Evolutionary conservation across 2,797 vertebrate species (phyloP).

Genomic region (Lagocephalus sceleratus): DNA sequence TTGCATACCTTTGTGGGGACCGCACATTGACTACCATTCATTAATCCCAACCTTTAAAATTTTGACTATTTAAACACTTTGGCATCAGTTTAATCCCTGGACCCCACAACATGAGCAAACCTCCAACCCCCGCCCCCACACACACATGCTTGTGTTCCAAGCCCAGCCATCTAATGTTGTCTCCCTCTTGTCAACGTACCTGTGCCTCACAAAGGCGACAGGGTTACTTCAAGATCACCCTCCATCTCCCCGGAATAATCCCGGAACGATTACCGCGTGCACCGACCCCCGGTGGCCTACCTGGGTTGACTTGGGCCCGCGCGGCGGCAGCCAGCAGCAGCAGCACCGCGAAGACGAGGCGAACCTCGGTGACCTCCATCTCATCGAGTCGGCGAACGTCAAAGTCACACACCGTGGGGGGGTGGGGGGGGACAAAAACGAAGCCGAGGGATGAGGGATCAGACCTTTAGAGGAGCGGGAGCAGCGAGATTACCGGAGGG

Average conservation of each 20-base stretch:
- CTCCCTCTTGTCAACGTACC: constrained; percentile 40
- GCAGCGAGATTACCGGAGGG: too few relatives aligned
- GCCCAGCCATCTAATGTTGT: constrained; percentile 63
- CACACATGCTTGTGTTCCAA: constrained; percentile 31
- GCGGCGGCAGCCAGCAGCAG: constrained; percentile 53
- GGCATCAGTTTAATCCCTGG: too few relatives aligned
- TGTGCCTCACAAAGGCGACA: constrained; percentile 28
- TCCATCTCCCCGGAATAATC: too few relatives aligned
- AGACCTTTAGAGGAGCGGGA: too few relatives aligned
- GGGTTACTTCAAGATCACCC: constrained; percentile 38
- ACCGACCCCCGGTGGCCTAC: constrained; percentile 35
- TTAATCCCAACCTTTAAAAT: too few relatives aligned
- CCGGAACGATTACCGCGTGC: not conserved
- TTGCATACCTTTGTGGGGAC: too few relatives aligned
- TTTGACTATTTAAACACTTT: too few relatives aligned
- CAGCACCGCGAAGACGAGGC: constrained; percentile 53
- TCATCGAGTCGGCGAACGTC: constrained; percentile 20
- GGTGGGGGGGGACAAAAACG: too few relatives aligned
- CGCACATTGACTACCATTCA: too few relatives aligned
- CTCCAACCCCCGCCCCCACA: not conserved
- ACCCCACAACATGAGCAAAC: too few relatives aligned
- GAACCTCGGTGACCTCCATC: constrained; percentile 47
- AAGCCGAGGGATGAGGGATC: too few relatives aligned
- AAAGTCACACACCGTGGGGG: not conserved
- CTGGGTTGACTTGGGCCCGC: constrained; percentile 77